These are phyloP conservation scores for Dermatemys mawii DNA, from an alignment of 2,113 vertebrate genomes.

Conservation along the genomic window DNA sequence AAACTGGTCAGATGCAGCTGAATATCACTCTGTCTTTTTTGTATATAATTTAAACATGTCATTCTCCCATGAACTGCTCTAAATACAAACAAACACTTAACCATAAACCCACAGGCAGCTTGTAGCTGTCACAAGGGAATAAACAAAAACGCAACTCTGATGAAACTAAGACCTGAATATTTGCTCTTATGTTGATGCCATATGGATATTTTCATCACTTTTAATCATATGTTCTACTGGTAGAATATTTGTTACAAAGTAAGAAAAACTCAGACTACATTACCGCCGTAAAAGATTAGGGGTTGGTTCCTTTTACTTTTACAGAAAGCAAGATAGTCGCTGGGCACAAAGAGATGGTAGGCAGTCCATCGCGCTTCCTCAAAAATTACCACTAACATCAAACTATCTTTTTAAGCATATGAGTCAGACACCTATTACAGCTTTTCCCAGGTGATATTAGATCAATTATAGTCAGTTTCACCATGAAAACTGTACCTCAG, in stretches of 20 bases:
- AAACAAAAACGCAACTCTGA: background rate
- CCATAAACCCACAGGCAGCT: background rate
- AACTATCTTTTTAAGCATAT: background rate
- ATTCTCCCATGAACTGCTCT: background rate
- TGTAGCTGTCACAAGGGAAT: background rate
- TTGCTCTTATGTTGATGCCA: background rate
- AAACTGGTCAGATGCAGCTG: background rate
- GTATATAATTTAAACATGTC: background rate
- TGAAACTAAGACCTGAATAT: background rate
- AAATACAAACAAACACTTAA: fast-evolving
- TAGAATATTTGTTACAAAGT: background rate
- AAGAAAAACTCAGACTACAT: background rate
- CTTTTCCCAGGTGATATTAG: too few species aligned
- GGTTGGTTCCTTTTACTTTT: background rate
- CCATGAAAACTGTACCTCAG: background rate
- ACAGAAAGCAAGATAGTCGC: background rate
- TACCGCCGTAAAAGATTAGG: background rate
- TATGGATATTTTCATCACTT: background rate
- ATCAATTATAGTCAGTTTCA: background rate
- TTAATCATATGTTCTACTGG: background rate
- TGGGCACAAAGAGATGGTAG: background rate
- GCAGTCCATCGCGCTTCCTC: background rate
- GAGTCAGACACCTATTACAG: background rate
- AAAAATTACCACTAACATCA: background rate
- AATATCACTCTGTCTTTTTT: background rate